A percentile compares a stretch with the other conserved stretches of the same genome.
phyloP scores from a whole-genome alignment of 2,113 vertebrate species.

The Antigone vipio region DNA sequence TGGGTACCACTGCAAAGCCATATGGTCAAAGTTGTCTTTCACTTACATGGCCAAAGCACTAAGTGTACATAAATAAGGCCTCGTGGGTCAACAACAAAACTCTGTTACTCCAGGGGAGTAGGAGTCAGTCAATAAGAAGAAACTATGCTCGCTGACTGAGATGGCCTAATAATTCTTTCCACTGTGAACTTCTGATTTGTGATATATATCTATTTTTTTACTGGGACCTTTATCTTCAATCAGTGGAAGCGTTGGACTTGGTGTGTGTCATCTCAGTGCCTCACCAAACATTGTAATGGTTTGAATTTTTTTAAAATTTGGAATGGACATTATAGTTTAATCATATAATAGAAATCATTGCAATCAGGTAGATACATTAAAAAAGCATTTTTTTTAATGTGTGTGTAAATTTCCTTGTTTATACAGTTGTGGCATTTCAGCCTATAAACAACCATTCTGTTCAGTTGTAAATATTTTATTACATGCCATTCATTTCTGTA shows the following conservation, averaged over 20 bases:
- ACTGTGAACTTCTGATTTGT: neutral
- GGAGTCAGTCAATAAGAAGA: slow-evolving; percentile 28
- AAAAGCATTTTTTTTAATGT: neutral
- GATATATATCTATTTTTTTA: neutral
- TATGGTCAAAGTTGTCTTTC: neutral
- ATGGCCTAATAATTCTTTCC: neutral
- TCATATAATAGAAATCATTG: neutral
- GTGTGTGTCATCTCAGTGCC: neutral
- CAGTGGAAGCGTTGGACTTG: neutral
- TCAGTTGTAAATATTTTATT: neutral
- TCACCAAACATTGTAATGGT: neutral
- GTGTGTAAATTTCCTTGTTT: neutral
- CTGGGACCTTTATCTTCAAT: neutral
- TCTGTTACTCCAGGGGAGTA: neutral
- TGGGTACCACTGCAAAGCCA: neutral
- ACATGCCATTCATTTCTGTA: neutral
- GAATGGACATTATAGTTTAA: neutral
- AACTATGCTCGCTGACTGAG: neutral
- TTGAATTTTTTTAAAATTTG: neutral
- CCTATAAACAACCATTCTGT: neutral
- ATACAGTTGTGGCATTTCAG: neutral
- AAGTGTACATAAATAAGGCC: neutral
- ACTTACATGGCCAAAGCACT: neutral
- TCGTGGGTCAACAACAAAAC: neutral
- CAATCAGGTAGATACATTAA: neutral